Evolutionary conservation across 2,888 invertebrate genomes (phyloP).

Genomic region (Polia nebulosa): DNA sequence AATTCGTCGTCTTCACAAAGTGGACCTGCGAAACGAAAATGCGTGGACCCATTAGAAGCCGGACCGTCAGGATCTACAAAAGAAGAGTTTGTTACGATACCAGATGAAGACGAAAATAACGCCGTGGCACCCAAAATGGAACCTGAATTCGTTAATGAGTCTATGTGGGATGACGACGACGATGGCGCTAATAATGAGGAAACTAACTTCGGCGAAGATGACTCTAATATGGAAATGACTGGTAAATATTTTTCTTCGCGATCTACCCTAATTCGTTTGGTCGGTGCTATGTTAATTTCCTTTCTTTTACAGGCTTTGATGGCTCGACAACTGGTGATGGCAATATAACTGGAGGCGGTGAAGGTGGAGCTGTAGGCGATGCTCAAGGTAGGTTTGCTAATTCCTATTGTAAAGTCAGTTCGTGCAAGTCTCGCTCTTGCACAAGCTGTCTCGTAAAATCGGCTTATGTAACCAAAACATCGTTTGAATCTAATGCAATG

Average conservation of each 20-base stretch:
- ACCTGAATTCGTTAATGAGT: conserved; percentile 92
- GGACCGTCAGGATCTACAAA: conserved; percentile 91
- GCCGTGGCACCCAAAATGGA: conserved; percentile 93
- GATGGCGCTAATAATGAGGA: conserved; percentile 92
- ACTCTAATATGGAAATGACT: conserved; percentile 92
- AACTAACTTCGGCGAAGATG: conserved; percentile 92
- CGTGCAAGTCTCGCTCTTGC: conserved; percentile 40
- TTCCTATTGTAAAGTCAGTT: conserved; percentile 65
- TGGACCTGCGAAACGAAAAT: conserved; percentile 90
- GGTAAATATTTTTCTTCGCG: conserved; percentile 73
- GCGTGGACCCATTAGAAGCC: conserved; percentile 92
- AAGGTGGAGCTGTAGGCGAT: conserved; percentile 90
- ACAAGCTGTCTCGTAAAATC: conserved; percentile 54
- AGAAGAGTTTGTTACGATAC: conserved; percentile 90
- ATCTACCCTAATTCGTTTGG: rapidly evolving
- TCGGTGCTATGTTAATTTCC: neutral
- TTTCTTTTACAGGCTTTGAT: conserved; percentile 83
- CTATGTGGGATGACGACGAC: conserved; percentile 91
- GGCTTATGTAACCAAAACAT: conserved; percentile 58
- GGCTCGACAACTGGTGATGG: conserved; percentile 89
- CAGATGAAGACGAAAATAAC: conserved; percentile 89
- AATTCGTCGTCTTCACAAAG: conserved; percentile 91
- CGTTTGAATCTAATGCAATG: conserved; percentile 15
- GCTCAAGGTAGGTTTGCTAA: conserved; percentile 90
- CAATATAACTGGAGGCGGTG: conserved; percentile 87